A percentile compares a stretch with the other conserved stretches of the same genome.
Evolutionary conservation across 1,140 invertebrate species (phyloP).

Genomic region (Lasioglossum albipes): DNA sequence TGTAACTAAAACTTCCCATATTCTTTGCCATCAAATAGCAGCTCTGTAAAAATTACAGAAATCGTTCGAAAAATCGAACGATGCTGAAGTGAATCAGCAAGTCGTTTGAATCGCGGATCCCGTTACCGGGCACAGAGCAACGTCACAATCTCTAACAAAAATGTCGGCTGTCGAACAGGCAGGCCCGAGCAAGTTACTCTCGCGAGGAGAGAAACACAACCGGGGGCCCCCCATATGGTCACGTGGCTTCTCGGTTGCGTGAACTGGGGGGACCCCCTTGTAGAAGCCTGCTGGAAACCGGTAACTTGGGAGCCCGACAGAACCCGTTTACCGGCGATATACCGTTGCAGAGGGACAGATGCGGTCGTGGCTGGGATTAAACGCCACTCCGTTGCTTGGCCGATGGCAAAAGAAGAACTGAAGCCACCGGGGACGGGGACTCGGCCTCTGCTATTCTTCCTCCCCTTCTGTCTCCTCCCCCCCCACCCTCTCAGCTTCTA

Average conservation of each 20-base stretch:
- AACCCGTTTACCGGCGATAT: conserved; percentile 57
- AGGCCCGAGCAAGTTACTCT: neutral
- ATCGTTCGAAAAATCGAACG: neutral
- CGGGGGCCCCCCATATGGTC: neutral
- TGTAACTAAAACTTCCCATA: too few species aligned
- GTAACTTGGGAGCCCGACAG: conserved; percentile 25
- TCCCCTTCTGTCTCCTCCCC: conserved; percentile 6
- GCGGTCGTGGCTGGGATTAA: conserved; percentile 51
- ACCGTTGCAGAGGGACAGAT: conserved; percentile 59
- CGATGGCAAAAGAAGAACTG: conserved; percentile 42
- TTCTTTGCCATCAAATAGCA: too few species aligned
- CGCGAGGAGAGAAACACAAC: neutral
- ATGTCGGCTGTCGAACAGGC: neutral
- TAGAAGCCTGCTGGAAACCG: conserved; percentile 30
- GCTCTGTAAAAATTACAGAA: too few species aligned
- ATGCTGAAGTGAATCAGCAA: too few species aligned
- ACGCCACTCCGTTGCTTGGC: conserved; percentile 23
- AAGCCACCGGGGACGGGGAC: conserved; percentile 27
- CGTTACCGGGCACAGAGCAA: conserved; percentile 5
- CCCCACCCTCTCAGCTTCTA: conserved; percentile 19
- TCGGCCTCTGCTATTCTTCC: conserved; percentile 21
- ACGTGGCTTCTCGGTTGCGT: conserved; percentile 31
- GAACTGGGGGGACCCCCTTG: neutral
- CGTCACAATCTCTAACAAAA: conserved; percentile 14
- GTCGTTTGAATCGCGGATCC: neutral